phyloP scores from a whole-genome alignment of 2,888 invertebrate species.

The Leuctra nigra region DNA sequence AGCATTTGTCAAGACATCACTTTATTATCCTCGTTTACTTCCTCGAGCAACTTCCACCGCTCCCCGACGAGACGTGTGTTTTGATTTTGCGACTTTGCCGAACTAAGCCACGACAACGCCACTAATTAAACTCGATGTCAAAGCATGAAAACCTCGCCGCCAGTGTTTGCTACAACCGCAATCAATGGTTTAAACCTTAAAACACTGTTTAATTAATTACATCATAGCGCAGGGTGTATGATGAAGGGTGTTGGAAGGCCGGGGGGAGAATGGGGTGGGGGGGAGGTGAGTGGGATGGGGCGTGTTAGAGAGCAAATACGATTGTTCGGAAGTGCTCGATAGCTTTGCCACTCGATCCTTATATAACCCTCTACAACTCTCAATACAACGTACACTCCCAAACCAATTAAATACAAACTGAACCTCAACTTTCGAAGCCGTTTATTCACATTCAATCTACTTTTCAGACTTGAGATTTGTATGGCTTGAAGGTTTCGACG shows the following conservation, averaged over 20 bases:
- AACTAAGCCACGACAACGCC: slow-evolving; percentile 6
- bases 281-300: not conserved
- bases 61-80: not conserved
- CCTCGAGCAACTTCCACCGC: not conserved
- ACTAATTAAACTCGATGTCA: slow-evolving; percentile 14
- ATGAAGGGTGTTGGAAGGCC: slow-evolving; percentile 6
- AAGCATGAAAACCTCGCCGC: slow-evolving; percentile 9
- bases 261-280: too few relatives aligned
- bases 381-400: slow-evolving; percentile 10
- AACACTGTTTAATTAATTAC: slow-evolving; percentile 17
- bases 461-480: slow-evolving; percentile 6
- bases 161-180: slow-evolving; percentile 11
- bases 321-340: slow-evolving; percentile 17
- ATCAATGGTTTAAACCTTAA: slow-evolving; percentile 11
- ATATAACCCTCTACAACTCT: slow-evolving; percentile 11
- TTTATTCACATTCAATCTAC: slow-evolving; percentile 16
- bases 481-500: slow-evolving; percentile 12
- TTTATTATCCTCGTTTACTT: too few relatives aligned
- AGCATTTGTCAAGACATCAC: too few relatives aligned
- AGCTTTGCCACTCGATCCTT: slow-evolving; percentile 7
- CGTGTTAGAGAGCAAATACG: slow-evolving; percentile 8
- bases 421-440: slow-evolving; percentile 14
- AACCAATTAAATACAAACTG: slow-evolving; percentile 18
- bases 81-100: slow-evolving; percentile 2
- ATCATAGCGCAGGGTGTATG: slow-evolving; percentile 14